Evolutionary conservation across 2,113 vertebrate species (phyloP).

Genomic region (Silurus meridionalis): DNA sequence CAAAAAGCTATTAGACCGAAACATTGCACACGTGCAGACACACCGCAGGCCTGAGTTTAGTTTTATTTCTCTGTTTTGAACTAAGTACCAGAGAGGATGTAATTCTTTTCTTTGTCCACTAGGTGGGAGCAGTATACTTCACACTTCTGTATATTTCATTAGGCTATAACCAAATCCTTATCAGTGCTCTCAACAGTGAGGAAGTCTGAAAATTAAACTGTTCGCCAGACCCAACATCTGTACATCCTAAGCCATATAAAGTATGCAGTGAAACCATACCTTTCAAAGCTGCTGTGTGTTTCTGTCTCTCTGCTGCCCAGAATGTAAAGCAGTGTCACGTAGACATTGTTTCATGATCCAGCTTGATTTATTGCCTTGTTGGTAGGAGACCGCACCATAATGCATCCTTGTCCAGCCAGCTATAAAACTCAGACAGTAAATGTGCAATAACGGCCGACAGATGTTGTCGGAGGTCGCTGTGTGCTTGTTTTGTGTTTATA

Average conservation of each 20-base stretch:
- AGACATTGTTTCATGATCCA: slow-evolving; percentile 5
- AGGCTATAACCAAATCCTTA: slow-evolving; percentile 5
- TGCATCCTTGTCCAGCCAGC: neutral
- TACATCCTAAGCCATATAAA: slow-evolving; percentile 21
- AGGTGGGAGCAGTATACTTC: slow-evolving; percentile 39
- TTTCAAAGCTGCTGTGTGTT: slow-evolving; percentile 1
- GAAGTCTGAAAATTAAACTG: neutral
- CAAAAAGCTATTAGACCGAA: neutral
- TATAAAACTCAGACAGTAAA: slow-evolving; percentile 34
- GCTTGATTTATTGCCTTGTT: slow-evolving; percentile 42
- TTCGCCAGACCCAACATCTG: neutral
- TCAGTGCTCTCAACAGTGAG: neutral
- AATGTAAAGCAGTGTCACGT: slow-evolving; percentile 5
- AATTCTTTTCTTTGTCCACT: slow-evolving; percentile 17
- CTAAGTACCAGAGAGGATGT: neutral
- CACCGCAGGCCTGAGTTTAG: neutral
- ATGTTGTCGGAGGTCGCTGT: neutral
- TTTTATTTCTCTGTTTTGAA: slow-evolving; percentile 14
- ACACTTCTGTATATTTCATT: neutral
- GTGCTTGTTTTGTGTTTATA: slow-evolving; percentile 27
- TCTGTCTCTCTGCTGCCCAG: neutral
- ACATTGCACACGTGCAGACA: neutral
- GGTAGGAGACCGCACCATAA: neutral
- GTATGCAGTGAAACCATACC: neutral
- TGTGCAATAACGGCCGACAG: slow-evolving; percentile 9